These are phyloP conservation scores for Sylvicapra grimmia DNA, from an alignment of 2,113 vertebrate species.

Conservation along the genomic window DNA sequence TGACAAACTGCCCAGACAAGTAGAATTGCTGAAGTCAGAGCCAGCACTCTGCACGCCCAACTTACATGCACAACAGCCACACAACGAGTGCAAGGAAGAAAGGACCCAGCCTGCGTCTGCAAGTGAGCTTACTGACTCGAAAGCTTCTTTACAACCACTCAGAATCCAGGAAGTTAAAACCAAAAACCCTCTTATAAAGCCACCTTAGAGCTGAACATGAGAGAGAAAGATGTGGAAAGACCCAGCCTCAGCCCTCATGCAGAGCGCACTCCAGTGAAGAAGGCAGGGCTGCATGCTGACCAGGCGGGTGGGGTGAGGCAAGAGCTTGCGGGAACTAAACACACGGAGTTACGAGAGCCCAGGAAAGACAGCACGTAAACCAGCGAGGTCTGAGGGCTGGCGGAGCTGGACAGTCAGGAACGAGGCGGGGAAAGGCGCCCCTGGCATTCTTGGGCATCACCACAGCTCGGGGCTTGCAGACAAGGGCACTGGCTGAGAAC, in stretches of 20 bases:
- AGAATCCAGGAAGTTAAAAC: neutral
- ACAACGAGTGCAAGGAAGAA: neutral
- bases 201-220: neutral
- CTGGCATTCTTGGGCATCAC: neutral
- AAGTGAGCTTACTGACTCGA: neutral
- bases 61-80: neutral
- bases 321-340: neutral
- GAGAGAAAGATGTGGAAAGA: neutral
- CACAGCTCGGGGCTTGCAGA: neutral
- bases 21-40: neutral
- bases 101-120: neutral
- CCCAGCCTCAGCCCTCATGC: too few relatives aligned
- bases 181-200: too few relatives aligned
- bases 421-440: neutral
- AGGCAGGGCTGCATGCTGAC: neutral
- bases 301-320: fast-evolving
- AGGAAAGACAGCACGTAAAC: neutral
- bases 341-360: neutral
- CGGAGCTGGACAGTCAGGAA: neutral
- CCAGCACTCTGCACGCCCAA: neutral
- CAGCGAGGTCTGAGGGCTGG: neutral
- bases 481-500: fast-evolving
- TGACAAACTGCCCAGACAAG: neutral
- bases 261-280: neutral
- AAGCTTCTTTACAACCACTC: neutral